phyloP scores from a whole-genome alignment of 37 sponge, comb jelly and placozoan species.

The Lycopodina hypogea region DNA sequence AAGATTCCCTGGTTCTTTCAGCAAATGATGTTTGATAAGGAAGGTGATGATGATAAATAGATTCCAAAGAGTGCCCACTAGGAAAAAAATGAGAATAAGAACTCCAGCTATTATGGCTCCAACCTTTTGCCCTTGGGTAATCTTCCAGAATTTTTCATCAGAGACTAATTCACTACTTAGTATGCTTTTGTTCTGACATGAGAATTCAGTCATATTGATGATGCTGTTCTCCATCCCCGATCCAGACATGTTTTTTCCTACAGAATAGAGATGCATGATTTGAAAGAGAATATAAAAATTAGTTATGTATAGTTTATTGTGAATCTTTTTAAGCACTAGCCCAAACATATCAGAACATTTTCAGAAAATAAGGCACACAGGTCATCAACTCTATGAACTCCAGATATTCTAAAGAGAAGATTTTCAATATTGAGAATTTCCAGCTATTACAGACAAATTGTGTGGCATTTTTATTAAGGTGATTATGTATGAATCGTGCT shows the following conservation, averaged over 20 bases:
- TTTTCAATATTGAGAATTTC: too few relatives aligned
- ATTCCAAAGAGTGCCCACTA: conserved; percentile 69
- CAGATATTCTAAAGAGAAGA: too few relatives aligned
- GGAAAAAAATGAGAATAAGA: conserved; percentile 44
- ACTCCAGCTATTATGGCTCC: conserved; percentile 30
- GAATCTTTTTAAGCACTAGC: too few relatives aligned
- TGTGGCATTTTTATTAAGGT: too few relatives aligned
- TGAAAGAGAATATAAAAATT: too few relatives aligned
- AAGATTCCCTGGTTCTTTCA: conserved; percentile 70
- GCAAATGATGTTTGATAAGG: conserved; percentile 30
- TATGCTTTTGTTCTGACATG: neutral
- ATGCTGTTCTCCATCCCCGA: neutral
- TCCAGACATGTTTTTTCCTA: too few relatives aligned
- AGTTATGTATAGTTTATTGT: too few relatives aligned
- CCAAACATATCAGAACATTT: too few relatives aligned
- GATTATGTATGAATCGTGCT: too few relatives aligned
- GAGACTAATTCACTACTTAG: conserved; percentile 21
- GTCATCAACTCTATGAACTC: too few relatives aligned
- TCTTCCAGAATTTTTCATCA: conserved; percentile 28
- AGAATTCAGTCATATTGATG: neutral
- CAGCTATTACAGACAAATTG: too few relatives aligned
- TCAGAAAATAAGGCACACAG: too few relatives aligned
- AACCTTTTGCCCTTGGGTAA: conserved; percentile 5
- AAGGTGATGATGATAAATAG: conserved; percentile 61
- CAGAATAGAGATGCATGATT: conserved; percentile 20